Conservation (phyloP, 1,140 invertebrate species). For the Dendroctonus valens region DNA sequence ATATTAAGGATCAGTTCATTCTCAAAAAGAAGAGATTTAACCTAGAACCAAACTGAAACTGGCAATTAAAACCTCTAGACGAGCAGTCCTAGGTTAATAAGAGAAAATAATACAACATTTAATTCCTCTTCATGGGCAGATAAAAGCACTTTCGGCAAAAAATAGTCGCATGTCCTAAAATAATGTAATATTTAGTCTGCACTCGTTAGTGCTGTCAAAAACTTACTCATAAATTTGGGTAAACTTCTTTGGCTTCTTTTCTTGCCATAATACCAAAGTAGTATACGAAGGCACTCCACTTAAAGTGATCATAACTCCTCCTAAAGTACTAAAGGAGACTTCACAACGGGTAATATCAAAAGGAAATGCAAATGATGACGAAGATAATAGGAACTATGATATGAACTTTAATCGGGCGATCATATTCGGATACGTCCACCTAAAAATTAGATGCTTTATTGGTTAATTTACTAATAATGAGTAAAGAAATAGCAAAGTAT, state of each 20-base stretch:
- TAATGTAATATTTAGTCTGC: constrained; percentile 11
- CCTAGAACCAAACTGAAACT: too few relatives aligned
- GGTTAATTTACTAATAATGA: too few relatives aligned
- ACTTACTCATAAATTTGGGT: constrained; percentile 67
- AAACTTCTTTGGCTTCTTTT: constrained; percentile 70
- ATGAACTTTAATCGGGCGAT: constrained; percentile 73
- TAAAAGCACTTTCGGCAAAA: constrained; percentile 71
- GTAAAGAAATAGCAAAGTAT: too few relatives aligned
- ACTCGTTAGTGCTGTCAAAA: too few relatives aligned
- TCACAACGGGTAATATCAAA: constrained; percentile 76
- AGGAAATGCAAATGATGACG: constrained; percentile 78
- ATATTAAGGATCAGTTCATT: too few relatives aligned
- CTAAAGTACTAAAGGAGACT: constrained; percentile 77
- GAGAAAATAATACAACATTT: background rate
- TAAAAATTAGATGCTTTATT: constrained; percentile 51
- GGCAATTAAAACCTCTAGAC: too few relatives aligned
- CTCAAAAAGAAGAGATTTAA: too few relatives aligned
- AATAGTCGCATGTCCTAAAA: constrained; percentile 61
- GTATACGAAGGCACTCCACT: constrained; percentile 88
- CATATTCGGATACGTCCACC: constrained; percentile 75
- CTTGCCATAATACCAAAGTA: constrained; percentile 74
- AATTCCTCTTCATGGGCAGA: constrained; percentile 71
- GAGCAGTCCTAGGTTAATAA: too few relatives aligned
- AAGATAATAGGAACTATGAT: constrained; percentile 69
- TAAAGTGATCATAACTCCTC: constrained; percentile 83